Evolutionary conservation across 2,888 invertebrate species (phyloP), one percentile per base, ranked within the genome.

Genomic region (Drosophila kanekoi): DNA sequence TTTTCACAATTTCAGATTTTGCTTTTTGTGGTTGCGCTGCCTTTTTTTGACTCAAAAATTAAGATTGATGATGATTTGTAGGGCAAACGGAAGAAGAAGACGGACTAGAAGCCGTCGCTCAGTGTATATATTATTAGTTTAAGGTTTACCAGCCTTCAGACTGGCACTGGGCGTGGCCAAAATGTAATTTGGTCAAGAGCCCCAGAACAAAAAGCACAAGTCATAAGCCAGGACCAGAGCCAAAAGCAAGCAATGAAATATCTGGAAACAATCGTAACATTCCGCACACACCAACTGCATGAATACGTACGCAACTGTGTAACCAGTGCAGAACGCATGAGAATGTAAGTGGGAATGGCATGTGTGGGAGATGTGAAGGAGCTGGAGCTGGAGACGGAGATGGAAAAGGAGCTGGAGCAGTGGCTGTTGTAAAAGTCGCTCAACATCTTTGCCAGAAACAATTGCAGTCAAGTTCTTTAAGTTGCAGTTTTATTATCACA

Each of bases 381-480:
- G 58, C 13, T 16, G 5, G 16, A 40, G 23, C 2, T 13, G 47
- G 10, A 1, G 13, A 13, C 20, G 0, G 16, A 5, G 61, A n/a
- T n/a, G n/a, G n/a, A n/a, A n/a, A n/a, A n/a, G n/a, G n/a, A n/a
- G n/a, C n/a, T 28, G 32, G 5, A 28, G 61, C n/a, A 59, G 52
- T 59, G 33, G 37, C 60, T 79, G 84, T 72, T 86, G 87, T 80
- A 84, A 88, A 88, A 84, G 89, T 87, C 89, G 87, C 87, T 87
- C 79, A 82, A 77, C 88, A 60, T 86, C 79, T 82, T 85, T 77
- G 75, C 81, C 79, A 73, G 71, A 81, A 89, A 87, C 87, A 85
- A 85, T 85, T 89, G 85, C 85, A 89, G 87, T 86, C 89, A 81
- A 85, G 89, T 86, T 81, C 85, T 84, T 87, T 79, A 89, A 87